Percentiles rank a stretch among this genome's conserved stretches.
Conservation (phyloP, 1,140 invertebrate genomes). For the Nasonia giraulti region DNA sequence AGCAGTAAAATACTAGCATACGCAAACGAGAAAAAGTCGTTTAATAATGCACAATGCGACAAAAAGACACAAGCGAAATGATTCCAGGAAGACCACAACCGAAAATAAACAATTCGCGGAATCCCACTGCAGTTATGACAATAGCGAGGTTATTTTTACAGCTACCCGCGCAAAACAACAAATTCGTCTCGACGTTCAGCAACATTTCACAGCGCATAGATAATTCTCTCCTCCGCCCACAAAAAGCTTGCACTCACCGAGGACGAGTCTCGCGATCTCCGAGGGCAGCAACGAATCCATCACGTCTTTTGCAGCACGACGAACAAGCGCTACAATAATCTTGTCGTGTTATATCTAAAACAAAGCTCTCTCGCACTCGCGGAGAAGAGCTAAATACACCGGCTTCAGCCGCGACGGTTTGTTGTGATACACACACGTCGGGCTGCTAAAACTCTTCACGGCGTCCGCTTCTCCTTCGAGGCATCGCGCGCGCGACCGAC, state of each 20-base stretch:
- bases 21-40: neutral
- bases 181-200: no score
- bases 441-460: neutral
- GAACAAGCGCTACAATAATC: neutral
- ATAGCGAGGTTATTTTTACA: no score
- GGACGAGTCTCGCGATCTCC: slow-evolving; percentile 71
- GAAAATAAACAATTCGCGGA: no score
- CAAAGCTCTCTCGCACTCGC: neutral
- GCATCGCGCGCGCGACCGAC: slow-evolving; percentile 1
- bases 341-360: neutral
- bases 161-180: no score
- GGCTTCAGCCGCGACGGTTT: neutral
- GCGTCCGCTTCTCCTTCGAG: neutral
- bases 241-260: slow-evolving; percentile 63
- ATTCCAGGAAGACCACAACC: no score
- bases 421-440: slow-evolving; percentile 20
- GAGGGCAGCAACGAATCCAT: slow-evolving; percentile 72
- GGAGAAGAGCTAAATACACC: neutral
- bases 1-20: no score
- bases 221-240: no score
- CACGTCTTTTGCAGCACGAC: neutral
- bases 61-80: no score
- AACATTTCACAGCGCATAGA: no score
- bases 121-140: no score
- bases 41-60: no score